Evolutionary conservation across 2,888 invertebrate genomes (phyloP), one percentile per base, ranked within the genome.

Genomic region (Macroteleia sp.): DNA sequence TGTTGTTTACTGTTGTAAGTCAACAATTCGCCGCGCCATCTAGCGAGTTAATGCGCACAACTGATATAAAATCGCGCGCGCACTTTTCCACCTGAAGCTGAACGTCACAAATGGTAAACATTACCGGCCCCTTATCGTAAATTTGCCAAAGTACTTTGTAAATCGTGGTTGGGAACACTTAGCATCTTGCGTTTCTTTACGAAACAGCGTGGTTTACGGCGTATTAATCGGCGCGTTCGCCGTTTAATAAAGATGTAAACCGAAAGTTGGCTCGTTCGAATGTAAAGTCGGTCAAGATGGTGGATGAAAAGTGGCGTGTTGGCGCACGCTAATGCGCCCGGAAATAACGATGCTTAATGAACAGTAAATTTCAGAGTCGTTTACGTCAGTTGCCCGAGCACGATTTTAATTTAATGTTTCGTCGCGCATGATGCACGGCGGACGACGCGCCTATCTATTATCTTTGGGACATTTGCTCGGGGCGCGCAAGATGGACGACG

Each of bases 401-500:
- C 46, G 66, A 79, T 79, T 79, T 75, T 75, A 74, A 79, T 79
- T 79, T 75, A 70, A 75, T 74, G 78, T 74, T 74, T 78, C 78
- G 69, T 74, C 70, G 77, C 69, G 57, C 62, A 62, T 78, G 77
- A 74, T 78, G 36, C 73, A 64, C 62, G 56, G 25, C 32, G 50
- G 50, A 42, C 46, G 36, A 62, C 20, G 57, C 52, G 44, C 61
- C 77, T 62, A 77, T 73, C 67, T 52, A 61, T 74, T 74, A 78
- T 78, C 73, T 78, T 74, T 56, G 62, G 67, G 62, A 77, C 77
- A 62, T 73, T 77, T 67, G 57, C 57, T 46, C 41, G 52, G 50
- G 52, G 50, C 17, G 42, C 36, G 46, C 67, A 69, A 73, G 77
- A 77, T 69, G 71, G 57, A 77, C 69, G 73, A 69, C 46, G 57